These are phyloP conservation scores for Centroberyx gerrardi DNA, from an alignment of 2,797 vertebrate species.

Conservation along the genomic window DNA sequence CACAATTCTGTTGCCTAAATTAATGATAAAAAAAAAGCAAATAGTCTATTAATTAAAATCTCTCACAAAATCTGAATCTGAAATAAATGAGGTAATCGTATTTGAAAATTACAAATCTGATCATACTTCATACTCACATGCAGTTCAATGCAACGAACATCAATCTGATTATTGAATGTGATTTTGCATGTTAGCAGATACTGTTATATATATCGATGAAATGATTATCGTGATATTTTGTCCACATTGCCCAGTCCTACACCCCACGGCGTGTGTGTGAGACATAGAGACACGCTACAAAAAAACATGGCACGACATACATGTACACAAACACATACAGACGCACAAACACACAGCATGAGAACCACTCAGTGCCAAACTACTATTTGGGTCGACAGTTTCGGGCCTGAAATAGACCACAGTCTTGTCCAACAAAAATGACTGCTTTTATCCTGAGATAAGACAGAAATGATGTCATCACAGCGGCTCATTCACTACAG, in stretches of 20 bases:
- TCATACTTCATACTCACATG: too few relatives aligned
- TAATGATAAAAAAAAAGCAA: too few relatives aligned
- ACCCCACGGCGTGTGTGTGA: too few relatives aligned
- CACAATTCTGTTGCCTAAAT: too few relatives aligned
- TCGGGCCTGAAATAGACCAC: slow-evolving; percentile 60
- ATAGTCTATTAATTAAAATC: not conserved
- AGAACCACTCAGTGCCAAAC: slow-evolving; percentile 13
- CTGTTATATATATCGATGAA: too few relatives aligned
- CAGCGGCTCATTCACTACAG: slow-evolving; percentile 41
- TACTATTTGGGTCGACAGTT: slow-evolving; percentile 36
- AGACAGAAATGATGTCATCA: slow-evolving; percentile 68
- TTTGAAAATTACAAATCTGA: too few relatives aligned
- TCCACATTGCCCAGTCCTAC: too few relatives aligned
- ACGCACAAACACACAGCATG: slow-evolving; percentile 1
- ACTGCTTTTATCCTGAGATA: slow-evolving; percentile 69
- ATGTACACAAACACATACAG: not conserved
- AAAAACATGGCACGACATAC: not conserved
- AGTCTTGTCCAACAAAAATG: slow-evolving; percentile 59
- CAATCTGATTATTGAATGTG: too few relatives aligned
- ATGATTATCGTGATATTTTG: too few relatives aligned
- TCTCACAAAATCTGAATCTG: not conserved
- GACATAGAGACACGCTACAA: too few relatives aligned
- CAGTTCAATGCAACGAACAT: too few relatives aligned
- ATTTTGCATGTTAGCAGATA: too few relatives aligned
- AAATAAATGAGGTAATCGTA: not conserved